Percentiles rank a stretch among this genome's conserved stretches.
Conservation (phyloP, 1,140 invertebrate genomes). For the Scaptodrosophila lebanonensis region DNA sequence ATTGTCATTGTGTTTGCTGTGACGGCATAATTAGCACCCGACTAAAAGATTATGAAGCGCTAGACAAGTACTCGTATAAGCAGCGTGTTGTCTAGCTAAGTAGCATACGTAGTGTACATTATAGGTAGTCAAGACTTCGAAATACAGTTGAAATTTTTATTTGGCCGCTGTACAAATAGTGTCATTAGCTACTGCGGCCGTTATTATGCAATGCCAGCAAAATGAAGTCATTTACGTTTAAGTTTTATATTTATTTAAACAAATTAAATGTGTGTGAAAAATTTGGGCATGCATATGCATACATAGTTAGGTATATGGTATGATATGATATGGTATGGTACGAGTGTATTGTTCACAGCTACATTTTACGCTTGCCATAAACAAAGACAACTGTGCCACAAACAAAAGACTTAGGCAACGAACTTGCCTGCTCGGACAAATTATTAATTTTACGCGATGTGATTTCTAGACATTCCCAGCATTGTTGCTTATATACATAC, state of each 20-base stretch:
- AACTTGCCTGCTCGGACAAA: constrained; percentile 45
- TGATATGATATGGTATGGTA: no score
- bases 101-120: constrained; percentile 31
- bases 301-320: no score
- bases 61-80: no score
- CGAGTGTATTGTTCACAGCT: no score
- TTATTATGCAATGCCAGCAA: constrained; percentile 28
- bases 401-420: constrained; percentile 52
- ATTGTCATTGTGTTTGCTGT: constrained; percentile 29
- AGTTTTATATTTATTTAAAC: constrained; percentile 53
- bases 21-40: constrained; percentile 59
- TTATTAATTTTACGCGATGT: constrained; percentile 53
- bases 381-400: no score
- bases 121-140: constrained; percentile 45
- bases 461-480: constrained; percentile 68
- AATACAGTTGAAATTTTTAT: constrained; percentile 14
- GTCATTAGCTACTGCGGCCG: constrained; percentile 41
- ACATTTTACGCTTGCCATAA: no score
- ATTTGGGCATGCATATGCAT: constrained; percentile 29
- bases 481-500: constrained; percentile 48
- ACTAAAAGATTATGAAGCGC: constrained; percentile 54
- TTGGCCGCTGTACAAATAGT: constrained; percentile 38
- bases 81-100: no score
- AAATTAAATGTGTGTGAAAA: constrained; percentile 53
- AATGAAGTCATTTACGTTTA: constrained; percentile 59